Conservation (phyloP, 2,888 invertebrate species). For the Drosophila pegasa region DNA sequence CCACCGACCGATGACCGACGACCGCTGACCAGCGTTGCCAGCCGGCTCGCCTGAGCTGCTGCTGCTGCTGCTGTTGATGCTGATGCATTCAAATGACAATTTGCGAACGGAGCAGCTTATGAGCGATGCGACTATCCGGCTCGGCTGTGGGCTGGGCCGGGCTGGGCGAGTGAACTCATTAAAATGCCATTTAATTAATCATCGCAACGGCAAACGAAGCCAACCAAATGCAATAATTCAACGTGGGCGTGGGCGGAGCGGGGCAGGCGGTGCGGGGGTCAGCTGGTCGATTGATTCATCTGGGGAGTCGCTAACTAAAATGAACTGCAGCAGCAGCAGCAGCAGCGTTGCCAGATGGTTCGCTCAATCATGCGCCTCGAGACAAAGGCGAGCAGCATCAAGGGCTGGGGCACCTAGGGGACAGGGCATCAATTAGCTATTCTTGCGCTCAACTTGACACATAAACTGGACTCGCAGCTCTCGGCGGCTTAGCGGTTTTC, state of each 20-base stretch:
- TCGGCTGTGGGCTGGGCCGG: slow-evolving; percentile 11
- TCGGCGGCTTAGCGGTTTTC: slow-evolving; percentile 9
- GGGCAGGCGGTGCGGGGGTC: not conserved
- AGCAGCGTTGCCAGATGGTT: slow-evolving; percentile 16
- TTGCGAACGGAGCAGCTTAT: slow-evolving; percentile 7
- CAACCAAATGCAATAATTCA: slow-evolving; percentile 76
- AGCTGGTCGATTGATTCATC: slow-evolving; percentile 60
- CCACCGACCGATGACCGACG: slow-evolving; percentile 9
- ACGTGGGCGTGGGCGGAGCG: slow-evolving; percentile 28
- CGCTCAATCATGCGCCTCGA: not conserved
- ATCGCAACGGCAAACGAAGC: slow-evolving; percentile 61
- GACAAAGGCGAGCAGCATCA: not conserved
- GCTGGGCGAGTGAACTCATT: slow-evolving; percentile 75
- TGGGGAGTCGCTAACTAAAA: slow-evolving; percentile 30
- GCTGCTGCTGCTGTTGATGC: too few species aligned
- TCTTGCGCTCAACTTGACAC: slow-evolving; percentile 49
- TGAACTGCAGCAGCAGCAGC: slow-evolving; percentile 12
- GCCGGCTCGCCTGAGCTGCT: slow-evolving; percentile 31
- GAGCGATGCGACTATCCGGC: slow-evolving; percentile 25
- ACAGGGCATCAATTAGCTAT: slow-evolving; percentile 44
- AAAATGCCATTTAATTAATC: slow-evolving; percentile 83
- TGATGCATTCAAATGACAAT: slow-evolving; percentile 73
- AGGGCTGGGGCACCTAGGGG: not conserved
- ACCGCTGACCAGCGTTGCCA: slow-evolving; percentile 31
- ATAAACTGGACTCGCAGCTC: slow-evolving; percentile 24